phyloP scores from a whole-genome alignment of 2,888 invertebrate species.

The Andrena bicolor region DNA sequence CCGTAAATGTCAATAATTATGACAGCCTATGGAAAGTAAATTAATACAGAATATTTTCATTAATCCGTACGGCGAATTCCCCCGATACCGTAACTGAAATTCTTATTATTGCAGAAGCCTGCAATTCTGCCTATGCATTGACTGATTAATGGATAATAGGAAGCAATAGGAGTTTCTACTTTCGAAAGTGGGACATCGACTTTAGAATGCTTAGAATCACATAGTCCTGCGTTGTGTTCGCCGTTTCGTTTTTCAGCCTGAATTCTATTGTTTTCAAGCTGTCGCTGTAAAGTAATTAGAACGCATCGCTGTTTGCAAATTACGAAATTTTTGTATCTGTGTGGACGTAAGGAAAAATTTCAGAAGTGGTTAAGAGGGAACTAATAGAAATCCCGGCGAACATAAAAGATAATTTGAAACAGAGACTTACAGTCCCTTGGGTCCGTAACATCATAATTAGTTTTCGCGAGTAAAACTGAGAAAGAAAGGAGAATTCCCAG shows the following conservation, averaged over 20 bases:
- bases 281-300: no score
- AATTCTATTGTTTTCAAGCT: not conserved
- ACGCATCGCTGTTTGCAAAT: no score
- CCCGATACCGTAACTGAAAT: not conserved
- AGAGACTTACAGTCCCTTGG: no score
- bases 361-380: no score
- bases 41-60: not conserved
- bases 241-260: not conserved
- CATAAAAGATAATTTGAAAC: no score
- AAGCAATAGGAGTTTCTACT: constrained; percentile 48
- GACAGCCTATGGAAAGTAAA: constrained; percentile 5
- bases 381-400: no score
- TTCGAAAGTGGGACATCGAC: constrained; percentile 45
- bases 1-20: constrained; percentile 48
- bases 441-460: no score
- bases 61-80: not conserved
- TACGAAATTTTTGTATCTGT: no score
- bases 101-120: constrained; percentile 13
- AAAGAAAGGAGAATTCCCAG: no score
- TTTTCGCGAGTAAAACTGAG: no score
- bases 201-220: constrained; percentile 15
- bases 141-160: constrained; percentile 27
- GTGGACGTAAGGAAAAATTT: no score
- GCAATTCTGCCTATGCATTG: constrained; percentile 10
- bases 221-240: not conserved